Conservation (phyloP, 2,113 vertebrate species). For the Holacanthus passer region DNA sequence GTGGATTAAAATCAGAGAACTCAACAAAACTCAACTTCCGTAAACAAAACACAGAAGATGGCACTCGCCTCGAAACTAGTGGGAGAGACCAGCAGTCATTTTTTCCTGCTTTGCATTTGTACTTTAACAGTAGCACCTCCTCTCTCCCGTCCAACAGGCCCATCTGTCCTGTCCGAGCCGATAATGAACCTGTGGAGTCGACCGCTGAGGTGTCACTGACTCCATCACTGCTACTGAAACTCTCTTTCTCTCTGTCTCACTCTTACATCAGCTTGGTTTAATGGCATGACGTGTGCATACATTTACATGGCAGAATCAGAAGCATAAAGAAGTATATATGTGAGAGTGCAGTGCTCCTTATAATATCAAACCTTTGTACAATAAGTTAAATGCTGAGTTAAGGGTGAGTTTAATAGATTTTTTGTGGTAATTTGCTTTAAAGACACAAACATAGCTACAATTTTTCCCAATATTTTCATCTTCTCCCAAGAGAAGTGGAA, state of each 20-base stretch:
- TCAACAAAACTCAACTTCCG: no score
- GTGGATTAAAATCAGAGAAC: no score
- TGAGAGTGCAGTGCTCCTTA: no score
- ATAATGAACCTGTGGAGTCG: constrained; percentile 72
- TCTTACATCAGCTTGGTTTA: no score
- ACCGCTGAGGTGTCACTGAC: constrained; percentile 75
- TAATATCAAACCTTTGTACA: not conserved
- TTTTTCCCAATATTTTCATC: not conserved
- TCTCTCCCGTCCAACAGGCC: constrained; percentile 43
- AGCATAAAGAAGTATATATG: no score
- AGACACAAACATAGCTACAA: not conserved
- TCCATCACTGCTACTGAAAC: constrained; percentile 57
- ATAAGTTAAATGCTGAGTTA: not conserved
- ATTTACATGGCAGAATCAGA: no score
- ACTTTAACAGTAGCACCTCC: constrained; percentile 39
- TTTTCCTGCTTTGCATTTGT: constrained; percentile 23
- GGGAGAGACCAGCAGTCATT: not conserved
- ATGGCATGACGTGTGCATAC: no score
- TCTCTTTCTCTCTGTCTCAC: not conserved
- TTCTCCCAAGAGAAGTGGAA: not conserved
- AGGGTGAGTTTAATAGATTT: not conserved
- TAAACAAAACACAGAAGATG: not conserved
- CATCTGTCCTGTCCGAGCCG: constrained; percentile 65
- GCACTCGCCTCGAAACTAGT: not conserved
- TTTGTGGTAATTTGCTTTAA: not conserved